phyloP scores from a whole-genome alignment of 1,140 invertebrate genomes.

The Gryllus bimaculatus region DNA sequence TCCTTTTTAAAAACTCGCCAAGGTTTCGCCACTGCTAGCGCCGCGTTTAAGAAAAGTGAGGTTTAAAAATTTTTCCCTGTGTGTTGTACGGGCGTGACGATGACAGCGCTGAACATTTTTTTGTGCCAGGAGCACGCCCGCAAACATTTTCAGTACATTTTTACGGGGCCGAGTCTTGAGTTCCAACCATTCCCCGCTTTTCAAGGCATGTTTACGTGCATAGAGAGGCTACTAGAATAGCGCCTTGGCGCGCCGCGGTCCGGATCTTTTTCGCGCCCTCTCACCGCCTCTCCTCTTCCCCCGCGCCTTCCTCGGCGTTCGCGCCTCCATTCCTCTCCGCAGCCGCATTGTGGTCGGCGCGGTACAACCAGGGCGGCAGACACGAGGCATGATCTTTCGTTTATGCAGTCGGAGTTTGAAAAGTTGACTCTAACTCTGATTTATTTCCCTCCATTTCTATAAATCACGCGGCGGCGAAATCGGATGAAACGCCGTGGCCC shows the following conservation, averaged over 20 bases:
- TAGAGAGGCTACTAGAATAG: neutral
- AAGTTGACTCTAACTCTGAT: conserved; percentile 4
- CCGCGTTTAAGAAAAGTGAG: no score
- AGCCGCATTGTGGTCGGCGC: no score
- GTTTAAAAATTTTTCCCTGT: no score
- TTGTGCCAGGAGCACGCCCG: no score
- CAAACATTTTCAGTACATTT: neutral
- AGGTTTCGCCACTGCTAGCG: no score
- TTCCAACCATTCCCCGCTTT: neutral
- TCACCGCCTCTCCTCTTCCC: neutral
- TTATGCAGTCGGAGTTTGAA: neutral
- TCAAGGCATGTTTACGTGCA: neutral
- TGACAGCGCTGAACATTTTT: no score
- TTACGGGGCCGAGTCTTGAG: neutral
- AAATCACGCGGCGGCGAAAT: neutral
- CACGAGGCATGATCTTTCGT: neutral
- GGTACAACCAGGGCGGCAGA: neutral
- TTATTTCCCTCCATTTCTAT: conserved; percentile 5
- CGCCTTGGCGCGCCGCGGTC: neutral
- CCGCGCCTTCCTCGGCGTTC: neutral
- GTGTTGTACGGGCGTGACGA: no score
- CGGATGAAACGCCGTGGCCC: neutral
- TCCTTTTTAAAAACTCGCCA: no score
- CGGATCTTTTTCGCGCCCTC: neutral
- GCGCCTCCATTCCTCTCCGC: neutral